Conservation (phyloP, 2,888 invertebrate genomes). For the Yponomeuta evonymella region DNA sequence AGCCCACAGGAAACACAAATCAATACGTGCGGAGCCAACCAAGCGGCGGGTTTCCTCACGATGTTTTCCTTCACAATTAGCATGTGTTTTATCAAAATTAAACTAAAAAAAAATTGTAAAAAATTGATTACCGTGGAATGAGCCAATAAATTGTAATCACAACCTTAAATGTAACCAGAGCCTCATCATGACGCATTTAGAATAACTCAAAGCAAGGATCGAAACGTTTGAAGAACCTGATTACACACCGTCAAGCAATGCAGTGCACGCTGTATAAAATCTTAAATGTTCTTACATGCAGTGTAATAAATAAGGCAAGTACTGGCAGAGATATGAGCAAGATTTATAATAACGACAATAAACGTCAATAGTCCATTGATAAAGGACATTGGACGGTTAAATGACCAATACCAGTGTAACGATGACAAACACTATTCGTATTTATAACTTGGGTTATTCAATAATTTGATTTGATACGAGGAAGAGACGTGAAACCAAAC, state of each 20-base stretch:
- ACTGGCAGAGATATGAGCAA: not conserved
- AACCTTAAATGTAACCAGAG: not conserved
- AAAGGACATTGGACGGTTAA: conserved; percentile 13
- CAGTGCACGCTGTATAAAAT: not conserved
- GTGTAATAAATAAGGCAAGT: not conserved
- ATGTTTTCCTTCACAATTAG: no score
- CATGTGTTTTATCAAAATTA: no score
- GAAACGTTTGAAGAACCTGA: not conserved
- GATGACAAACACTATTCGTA: not conserved
- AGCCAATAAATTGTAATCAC: not conserved
- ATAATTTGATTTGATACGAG: not conserved
- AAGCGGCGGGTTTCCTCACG: no score
- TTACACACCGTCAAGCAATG: not conserved
- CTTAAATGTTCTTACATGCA: not conserved
- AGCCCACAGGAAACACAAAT: no score
- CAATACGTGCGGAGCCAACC: no score
- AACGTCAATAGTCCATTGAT: conserved; percentile 10
- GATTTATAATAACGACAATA: conserved; percentile 11
- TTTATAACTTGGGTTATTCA: not conserved
- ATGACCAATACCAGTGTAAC: not conserved
- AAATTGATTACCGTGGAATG: no score
- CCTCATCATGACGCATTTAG: not conserved
- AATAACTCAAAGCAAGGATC: not conserved
- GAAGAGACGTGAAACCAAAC: not conserved
- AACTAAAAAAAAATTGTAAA: no score